Conservation (phyloP, 2,888 invertebrate species). For the Noctua janthe region DNA sequence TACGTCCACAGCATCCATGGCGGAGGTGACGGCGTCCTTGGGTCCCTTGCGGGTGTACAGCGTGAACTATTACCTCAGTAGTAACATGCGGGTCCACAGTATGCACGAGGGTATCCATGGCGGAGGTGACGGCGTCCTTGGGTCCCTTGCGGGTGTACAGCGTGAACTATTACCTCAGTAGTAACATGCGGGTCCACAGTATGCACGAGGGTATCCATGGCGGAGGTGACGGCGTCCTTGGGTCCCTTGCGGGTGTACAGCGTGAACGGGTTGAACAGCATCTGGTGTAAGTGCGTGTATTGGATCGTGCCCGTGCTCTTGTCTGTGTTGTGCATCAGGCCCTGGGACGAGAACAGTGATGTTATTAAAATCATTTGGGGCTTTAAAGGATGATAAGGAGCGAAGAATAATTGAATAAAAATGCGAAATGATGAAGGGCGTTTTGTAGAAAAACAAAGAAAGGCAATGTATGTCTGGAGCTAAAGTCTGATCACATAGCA, state of each 20-base stretch:
- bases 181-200: constrained; percentile 91
- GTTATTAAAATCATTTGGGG: background rate
- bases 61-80: constrained; percentile 91
- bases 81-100: constrained; percentile 91
- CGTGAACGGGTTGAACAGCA: constrained; percentile 95
- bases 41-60: constrained; percentile 92
- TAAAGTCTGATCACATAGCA: background rate
- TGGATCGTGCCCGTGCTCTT: constrained; percentile 89
- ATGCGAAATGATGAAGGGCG: background rate
- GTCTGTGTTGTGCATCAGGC: constrained; percentile 93
- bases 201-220: constrained; percentile 92
- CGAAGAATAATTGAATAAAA: background rate
- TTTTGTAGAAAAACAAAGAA: background rate
- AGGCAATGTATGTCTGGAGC: background rate
- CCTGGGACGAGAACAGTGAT: constrained; percentile 82
- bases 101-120: constrained; percentile 91
- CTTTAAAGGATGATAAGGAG: background rate
- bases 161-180: constrained; percentile 91
- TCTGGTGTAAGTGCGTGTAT: constrained; percentile 93
- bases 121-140: constrained; percentile 92
- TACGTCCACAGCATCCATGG: constrained; percentile 90
- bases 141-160: constrained; percentile 92
- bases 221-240: constrained; percentile 92
- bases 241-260: constrained; percentile 92
- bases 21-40: constrained; percentile 92